Evolutionary conservation across 2,113 vertebrate genomes (phyloP).

Genomic region (Centropus bengalensis): DNA sequence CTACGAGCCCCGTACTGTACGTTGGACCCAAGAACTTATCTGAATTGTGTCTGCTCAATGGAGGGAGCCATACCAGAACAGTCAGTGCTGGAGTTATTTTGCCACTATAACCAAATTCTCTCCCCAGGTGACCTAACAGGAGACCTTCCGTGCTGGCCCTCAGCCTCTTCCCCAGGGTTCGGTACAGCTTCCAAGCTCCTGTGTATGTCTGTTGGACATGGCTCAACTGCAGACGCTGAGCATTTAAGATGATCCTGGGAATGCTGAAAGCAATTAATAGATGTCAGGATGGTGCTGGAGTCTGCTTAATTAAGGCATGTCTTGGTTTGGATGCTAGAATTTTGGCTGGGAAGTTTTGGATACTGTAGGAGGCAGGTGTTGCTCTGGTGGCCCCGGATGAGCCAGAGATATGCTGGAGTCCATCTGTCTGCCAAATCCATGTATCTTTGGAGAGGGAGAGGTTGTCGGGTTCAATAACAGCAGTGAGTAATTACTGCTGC

Average conservation of each 20-base stretch:
- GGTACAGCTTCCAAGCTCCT: neutral
- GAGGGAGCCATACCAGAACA: too few relatives aligned
- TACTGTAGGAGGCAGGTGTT: neutral
- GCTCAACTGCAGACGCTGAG: neutral
- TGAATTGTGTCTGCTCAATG: too few relatives aligned
- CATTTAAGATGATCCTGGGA: neutral
- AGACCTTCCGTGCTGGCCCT: neutral
- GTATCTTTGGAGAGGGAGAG: neutral
- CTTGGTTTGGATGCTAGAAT: neutral
- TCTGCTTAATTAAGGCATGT: neutral
- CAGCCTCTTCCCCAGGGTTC: neutral
- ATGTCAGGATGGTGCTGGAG: neutral
- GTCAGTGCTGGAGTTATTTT: neutral
- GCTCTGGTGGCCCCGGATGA: neutral
- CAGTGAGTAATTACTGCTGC: neutral
- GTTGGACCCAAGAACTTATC: too few relatives aligned
- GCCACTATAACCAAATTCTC: neutral
- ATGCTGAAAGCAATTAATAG: neutral
- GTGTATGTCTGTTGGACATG: rapidly evolving
- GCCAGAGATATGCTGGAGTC: neutral
- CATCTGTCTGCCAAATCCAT: neutral
- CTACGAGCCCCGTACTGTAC: too few relatives aligned
- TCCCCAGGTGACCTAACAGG: neutral
- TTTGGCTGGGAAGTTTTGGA: neutral
- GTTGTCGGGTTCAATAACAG: neutral